Conservation (phyloP, 1,140 invertebrate genomes). For the Cotesia chilonis region DNA sequence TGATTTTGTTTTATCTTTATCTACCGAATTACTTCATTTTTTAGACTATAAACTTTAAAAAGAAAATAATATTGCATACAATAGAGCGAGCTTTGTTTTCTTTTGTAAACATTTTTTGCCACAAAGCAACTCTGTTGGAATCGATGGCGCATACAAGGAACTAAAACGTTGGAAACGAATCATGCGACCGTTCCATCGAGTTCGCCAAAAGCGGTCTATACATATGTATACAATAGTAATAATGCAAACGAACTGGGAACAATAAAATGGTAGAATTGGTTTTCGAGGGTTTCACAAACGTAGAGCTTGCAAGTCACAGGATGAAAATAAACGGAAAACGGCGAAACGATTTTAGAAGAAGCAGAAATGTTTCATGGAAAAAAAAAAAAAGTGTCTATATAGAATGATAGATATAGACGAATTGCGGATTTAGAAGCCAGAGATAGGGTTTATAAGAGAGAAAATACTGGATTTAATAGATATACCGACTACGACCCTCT, state of each 20-base stretch:
- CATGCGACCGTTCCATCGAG: conserved; percentile 1
- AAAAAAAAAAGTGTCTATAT: background rate
- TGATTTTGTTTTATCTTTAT: no score
- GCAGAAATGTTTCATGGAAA: background rate
- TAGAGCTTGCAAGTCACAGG: background rate
- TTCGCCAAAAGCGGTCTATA: background rate
- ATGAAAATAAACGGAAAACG: no score
- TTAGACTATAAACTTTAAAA: no score
- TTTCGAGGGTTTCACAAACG: conserved; percentile 12
- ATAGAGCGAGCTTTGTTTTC: no score
- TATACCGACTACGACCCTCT: conserved; percentile 29
- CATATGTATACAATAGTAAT: conserved; percentile 7
- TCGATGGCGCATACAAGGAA: conserved; percentile 3
- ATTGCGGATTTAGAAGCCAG: no score
- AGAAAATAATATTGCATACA: no score
- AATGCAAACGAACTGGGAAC: conserved; percentile 19
- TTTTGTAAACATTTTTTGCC: background rate
- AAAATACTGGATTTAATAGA: background rate
- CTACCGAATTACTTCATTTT: no score
- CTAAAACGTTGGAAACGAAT: conserved; percentile 9
- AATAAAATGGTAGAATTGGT: background rate
- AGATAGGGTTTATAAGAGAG: no score
- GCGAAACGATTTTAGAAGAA: background rate
- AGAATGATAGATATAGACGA: no score
- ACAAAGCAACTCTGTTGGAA: conserved; percentile 7